These are phyloP conservation scores for Muschampia plurimacula DNA, from an alignment of 2,888 invertebrate species.

Conservation along the genomic window DNA sequence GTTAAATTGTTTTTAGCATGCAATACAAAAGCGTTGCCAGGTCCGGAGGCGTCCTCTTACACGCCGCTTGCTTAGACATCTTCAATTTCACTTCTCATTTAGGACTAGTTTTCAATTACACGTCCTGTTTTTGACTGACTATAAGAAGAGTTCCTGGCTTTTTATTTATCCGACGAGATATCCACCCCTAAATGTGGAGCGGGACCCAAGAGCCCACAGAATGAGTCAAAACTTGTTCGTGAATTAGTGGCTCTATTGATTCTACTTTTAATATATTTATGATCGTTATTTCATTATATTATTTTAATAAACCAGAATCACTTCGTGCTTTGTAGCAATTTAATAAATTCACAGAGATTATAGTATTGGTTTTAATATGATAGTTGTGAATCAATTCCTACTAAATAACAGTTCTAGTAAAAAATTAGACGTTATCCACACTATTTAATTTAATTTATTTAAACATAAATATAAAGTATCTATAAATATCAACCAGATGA, in stretches of 20 bases:
- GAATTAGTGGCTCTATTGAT: background rate
- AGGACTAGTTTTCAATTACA: no score
- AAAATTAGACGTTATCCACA: constrained; percentile 1
- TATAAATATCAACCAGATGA: background rate
- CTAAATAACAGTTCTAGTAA: background rate
- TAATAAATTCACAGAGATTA: constrained; percentile 16
- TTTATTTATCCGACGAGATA: no score
- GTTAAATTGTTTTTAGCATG: no score
- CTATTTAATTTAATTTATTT: constrained; percentile 20
- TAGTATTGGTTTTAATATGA: constrained; percentile 11
- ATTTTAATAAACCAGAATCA: constrained; percentile 8
- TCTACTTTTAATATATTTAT: background rate
- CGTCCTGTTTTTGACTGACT: no score
- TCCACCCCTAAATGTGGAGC: no score
- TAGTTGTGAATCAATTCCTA: background rate
- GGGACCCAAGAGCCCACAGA: no score
- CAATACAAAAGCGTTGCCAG: no score
- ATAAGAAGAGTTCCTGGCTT: no score
- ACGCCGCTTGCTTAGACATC: no score
- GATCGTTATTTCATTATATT: background rate
- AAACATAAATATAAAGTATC: constrained; percentile 5
- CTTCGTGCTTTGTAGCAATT: background rate
- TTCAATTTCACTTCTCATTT: no score
- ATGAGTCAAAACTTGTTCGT: background rate
- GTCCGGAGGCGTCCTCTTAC: no score